Evolutionary conservation across 2,888 invertebrate species (phyloP).

Genomic region (Vanessa cardui): DNA sequence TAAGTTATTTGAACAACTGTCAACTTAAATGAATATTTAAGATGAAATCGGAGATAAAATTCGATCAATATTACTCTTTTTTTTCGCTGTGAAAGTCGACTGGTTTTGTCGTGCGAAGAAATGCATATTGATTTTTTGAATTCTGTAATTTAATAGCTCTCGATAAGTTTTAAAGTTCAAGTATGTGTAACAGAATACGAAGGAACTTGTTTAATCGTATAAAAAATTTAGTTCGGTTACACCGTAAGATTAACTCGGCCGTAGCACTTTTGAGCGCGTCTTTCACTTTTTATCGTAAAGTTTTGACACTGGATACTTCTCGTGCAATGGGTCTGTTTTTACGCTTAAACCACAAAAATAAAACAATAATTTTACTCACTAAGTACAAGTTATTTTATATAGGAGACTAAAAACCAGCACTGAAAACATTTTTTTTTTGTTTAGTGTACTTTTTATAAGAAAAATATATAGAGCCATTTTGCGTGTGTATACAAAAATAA

Average conservation of each 20-base stretch:
- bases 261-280: slow-evolving; percentile 17
- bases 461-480: not conserved
- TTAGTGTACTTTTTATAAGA: not conserved
- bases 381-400: not conserved
- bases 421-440: not conserved
- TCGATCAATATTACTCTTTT: slow-evolving; percentile 16
- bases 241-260: slow-evolving; percentile 22
- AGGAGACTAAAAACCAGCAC: not conserved
- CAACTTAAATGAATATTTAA: slow-evolving; percentile 28
- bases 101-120: slow-evolving; percentile 34
- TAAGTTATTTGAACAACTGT: slow-evolving; percentile 30
- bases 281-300: slow-evolving; percentile 10
- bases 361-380: not conserved
- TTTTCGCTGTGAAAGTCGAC: slow-evolving; percentile 36
- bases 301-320: slow-evolving; percentile 28
- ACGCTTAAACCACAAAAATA: slow-evolving; percentile 18
- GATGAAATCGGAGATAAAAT: slow-evolving; percentile 18
- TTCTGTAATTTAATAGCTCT: slow-evolving; percentile 31
- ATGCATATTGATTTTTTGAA: slow-evolving; percentile 32
- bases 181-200: slow-evolving; percentile 39
- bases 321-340: slow-evolving; percentile 18
- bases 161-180: slow-evolving; percentile 35
- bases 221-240: slow-evolving; percentile 27
- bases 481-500: not conserved
- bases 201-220: slow-evolving; percentile 22